Base-by-base conservation (phyloP, 2,797 vertebrate genomes). In the Scleropages formosus region DNA sequence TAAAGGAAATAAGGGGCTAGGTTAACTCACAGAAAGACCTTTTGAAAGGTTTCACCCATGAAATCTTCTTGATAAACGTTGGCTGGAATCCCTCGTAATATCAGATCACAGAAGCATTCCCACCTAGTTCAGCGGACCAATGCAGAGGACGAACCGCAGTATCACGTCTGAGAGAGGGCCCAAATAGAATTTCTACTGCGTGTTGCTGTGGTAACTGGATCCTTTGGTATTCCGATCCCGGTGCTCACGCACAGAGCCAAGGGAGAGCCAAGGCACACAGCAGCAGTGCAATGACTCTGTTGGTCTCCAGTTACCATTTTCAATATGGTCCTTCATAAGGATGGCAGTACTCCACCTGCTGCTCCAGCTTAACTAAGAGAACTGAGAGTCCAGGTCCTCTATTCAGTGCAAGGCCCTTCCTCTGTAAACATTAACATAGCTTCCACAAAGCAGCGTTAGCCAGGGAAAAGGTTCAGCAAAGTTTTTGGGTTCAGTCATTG, bases 291-390 rank as follows among this genome's bases (percentile, higher is more conserved):
- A 63, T 69, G 22, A 16, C 26, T 63, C 60, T 18, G 16, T 15
- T 12, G 24, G 39, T 78, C 78, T 84, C 75, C 16, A 16, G 78
- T 81, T 84, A 80, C 81, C 72, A 31, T 62, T 47, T 24, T 18
- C 59, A 58, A 53, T 18, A 56, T 12, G 26, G 73, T 56, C 56
- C 47, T 68, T 47, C 9, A 73, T 72, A 70, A 61, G 56, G 56
- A 75, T 56, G 39, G 39, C 63, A 18, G 24, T 11, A 73, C 59
- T 75, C 75, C 13, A 78, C 27, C 20, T 67, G 58, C 13, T 70
- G 75, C 16, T 15, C 20, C 20, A 39, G 31, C 31, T 39, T 39
- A 39, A 39, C 31, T 39, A 31, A 6, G 31, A 39, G 31, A n/a
- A n/a, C n/a, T n/a, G n/a, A n/a, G n/a, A n/a, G n/a, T 39, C 31